Evolutionary conservation across 2,113 vertebrate genomes (phyloP).

Genomic region (Pseudonaja textilis): DNA sequence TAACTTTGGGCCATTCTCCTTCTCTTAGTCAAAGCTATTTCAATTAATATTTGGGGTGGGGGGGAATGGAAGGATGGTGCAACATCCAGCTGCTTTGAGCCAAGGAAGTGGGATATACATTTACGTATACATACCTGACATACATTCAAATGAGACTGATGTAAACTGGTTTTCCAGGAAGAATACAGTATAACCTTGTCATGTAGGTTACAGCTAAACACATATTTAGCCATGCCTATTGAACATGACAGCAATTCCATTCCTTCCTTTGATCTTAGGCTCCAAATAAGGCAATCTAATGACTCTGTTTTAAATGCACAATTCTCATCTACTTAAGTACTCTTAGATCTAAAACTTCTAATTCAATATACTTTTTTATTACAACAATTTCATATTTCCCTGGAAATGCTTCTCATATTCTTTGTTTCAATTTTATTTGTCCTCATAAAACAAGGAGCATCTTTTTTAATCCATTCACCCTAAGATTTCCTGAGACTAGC

Average conservation of each 20-base stretch:
- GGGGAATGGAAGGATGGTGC: not conserved
- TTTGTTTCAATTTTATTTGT: not conserved
- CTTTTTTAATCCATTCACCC: not conserved
- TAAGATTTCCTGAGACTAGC: not conserved
- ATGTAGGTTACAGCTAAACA: not conserved
- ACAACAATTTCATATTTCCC: not conserved
- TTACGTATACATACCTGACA: not conserved
- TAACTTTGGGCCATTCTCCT: not conserved
- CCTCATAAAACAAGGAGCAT: not conserved
- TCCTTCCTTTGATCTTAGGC: not conserved
- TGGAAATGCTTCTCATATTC: not conserved
- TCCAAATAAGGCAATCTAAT: not conserved
- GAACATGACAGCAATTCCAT: not conserved
- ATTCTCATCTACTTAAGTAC: not conserved
- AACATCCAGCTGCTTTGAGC: not conserved
- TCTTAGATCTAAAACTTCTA: not conserved
- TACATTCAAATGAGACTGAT: not conserved
- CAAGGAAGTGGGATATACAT: not conserved
- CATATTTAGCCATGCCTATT: not conserved
- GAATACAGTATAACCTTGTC: not conserved
- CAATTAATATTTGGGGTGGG: not conserved
- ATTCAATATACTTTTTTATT: not conserved
- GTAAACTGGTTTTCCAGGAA: not conserved
- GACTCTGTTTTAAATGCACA: not conserved
- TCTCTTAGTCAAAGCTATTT: not conserved